These are phyloP conservation scores for Trachurus trachurus DNA, from an alignment of 2,797 vertebrate species.

Conservation along the genomic window DNA sequence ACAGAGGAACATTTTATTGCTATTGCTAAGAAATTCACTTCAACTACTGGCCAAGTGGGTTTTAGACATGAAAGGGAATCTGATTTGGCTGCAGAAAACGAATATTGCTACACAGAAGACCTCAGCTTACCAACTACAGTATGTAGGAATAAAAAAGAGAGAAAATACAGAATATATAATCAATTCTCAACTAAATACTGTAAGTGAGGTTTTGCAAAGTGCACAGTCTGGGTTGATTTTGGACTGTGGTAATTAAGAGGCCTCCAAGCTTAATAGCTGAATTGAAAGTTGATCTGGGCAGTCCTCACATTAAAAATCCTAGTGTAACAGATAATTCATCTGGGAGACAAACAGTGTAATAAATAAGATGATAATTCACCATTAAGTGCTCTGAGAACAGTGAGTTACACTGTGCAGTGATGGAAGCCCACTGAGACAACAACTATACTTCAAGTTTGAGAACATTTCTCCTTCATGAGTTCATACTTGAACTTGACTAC, in stretches of 20 bases:
- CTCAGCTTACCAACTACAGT: neutral
- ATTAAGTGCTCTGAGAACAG: neutral
- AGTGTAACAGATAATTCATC: neutral
- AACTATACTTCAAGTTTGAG: neutral
- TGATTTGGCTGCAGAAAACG: no score
- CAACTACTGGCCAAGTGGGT: neutral
- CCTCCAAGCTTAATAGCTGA: slow-evolving; percentile 3
- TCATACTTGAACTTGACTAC: no score
- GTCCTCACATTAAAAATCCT: neutral
- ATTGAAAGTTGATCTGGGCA: no score
- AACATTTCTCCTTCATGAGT: no score
- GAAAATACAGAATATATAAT: neutral
- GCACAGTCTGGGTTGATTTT: neutral
- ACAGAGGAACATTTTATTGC: neutral
- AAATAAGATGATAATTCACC: neutral
- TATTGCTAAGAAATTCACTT: slow-evolving; percentile 13
- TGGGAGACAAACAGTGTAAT: neutral
- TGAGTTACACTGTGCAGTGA: neutral
- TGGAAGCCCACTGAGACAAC: neutral
- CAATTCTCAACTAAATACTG: neutral
- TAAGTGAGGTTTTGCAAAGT: no score
- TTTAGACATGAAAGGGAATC: no score
- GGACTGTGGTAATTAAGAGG: neutral
- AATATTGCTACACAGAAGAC: neutral
- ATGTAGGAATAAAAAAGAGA: no score